Evolutionary conservation across 2,888 invertebrate genomes (phyloP).

Genomic region (Cabera pusaria): DNA sequence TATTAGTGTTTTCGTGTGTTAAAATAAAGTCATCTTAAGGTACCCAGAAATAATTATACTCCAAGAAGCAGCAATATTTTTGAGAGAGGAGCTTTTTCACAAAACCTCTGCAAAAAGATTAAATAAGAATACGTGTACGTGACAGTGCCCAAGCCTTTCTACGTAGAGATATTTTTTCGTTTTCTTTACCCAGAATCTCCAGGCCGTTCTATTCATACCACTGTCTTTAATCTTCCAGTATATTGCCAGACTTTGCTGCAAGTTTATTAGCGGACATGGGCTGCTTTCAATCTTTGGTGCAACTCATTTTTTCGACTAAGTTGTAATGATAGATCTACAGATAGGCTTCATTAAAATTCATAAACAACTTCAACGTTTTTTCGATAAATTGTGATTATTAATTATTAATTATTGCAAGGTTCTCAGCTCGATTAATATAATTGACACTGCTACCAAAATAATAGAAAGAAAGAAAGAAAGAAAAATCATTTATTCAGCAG

Average conservation of each 20-base stretch:
- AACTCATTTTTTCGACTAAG: no score
- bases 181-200: slow-evolving; percentile 58
- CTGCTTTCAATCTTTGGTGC: no score
- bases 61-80: slow-evolving; percentile 32
- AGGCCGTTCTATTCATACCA: slow-evolving; percentile 70
- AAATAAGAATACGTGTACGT: slow-evolving; percentile 77
- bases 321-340: no score
- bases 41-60: slow-evolving; percentile 14
- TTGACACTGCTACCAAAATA: no score
- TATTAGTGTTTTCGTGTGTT: slow-evolving; percentile 2
- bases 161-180: slow-evolving; percentile 71
- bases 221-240: slow-evolving; percentile 74
- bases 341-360: no score
- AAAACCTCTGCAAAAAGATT: slow-evolving; percentile 69
- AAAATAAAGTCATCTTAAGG: slow-evolving; percentile 1
- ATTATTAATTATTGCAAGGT: no score
- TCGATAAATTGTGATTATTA: no score
- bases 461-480: no score
- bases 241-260: slow-evolving; percentile 60
- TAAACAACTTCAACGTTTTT: no score
- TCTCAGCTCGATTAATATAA: no score
- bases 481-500: no score
- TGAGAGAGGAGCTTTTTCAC: slow-evolving; percentile 49
- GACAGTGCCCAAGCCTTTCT: slow-evolving; percentile 72
- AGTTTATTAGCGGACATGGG: slow-evolving; percentile 14